Base-by-base conservation (phyloP, 2,888 invertebrate species). In the Cephonodes hylas region DNA sequence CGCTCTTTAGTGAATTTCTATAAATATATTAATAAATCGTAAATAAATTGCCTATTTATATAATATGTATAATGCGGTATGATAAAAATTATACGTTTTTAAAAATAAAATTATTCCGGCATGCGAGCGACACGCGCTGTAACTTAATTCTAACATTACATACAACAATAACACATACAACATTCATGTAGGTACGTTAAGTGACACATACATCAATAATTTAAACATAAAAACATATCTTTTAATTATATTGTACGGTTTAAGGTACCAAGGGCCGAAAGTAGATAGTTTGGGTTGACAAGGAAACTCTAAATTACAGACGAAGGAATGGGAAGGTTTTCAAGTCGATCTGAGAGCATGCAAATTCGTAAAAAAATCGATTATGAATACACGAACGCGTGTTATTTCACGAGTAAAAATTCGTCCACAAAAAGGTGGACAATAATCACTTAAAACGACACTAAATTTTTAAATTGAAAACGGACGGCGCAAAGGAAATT, bases 161-260 rank as follows among this genome's bases (percentile, higher is more conserved):
- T 23, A 59, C 15, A 46, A 53, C 15, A 53, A 53, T 31, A 59
- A 59, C 42, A 59, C 42, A 59, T 44, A 58, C 58, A 42, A 59
- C 42, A 42, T 27, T 20, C 44, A 42, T 45, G 45, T 46, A 59
- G 45, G 58, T 61, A 61, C 45, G 58, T 58, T 45, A 57, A 57
- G 44, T 61, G 56, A 61, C 61, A 61, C 44, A 44, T 56, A 61
- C 42, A 59, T 44, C 23, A 61, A 58, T 46, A 61, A 61, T 61
- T 61, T 61, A 45, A 58, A 61, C 45, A 38, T 58, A 27, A 58
- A 46, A 57, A 34, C 57, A 46, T 61, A 57, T 38, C 18, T n/a
- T 58, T 45, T 38, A 38, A 38, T 38, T 34, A 61, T 20, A 38
- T 45, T 34, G 44, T 45, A 61, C 61, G 46, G 25, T 61, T 18